Conservation (phyloP, 1,140 invertebrate genomes). For the Leptopilina boulardi region DNA sequence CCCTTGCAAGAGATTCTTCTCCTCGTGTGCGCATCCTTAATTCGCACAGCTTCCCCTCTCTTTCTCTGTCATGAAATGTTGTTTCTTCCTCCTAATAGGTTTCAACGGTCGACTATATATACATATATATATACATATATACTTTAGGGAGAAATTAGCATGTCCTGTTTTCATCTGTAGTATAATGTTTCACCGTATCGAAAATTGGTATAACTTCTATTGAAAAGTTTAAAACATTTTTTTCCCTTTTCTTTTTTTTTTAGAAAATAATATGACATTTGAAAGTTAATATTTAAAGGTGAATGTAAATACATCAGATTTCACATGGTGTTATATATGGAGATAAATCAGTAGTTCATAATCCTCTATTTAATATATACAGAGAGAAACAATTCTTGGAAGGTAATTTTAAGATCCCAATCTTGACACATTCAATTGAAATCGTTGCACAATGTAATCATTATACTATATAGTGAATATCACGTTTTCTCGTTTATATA, state of each 20-base stretch:
- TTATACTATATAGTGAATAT: neutral
- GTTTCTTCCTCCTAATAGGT: conserved; percentile 34
- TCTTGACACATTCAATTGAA: conserved; percentile 3
- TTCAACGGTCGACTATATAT: conserved; percentile 22
- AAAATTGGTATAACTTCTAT: no score
- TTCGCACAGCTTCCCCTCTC: conserved; percentile 39
- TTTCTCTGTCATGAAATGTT: conserved; percentile 13
- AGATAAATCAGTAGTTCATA: conserved; percentile 7
- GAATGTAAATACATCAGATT: conserved; percentile 8
- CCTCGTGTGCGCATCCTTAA: conserved; percentile 41
- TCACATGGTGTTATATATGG: neutral
- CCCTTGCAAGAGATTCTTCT: conserved; percentile 46
- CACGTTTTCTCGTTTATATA: neutral
- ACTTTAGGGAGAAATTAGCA: conserved; percentile 28
- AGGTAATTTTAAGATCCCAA: conserved; percentile 11
- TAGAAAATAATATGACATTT: no score
- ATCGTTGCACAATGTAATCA: conserved; percentile 18
- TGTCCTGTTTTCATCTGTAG: neutral
- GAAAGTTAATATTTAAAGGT: neutral
- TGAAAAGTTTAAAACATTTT: no score
- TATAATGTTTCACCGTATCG: neutral
- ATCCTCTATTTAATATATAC: neutral
- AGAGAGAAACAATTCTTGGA: neutral
- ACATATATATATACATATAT: no score
- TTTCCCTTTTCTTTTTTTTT: no score